Conservation (phyloP, 2,888 invertebrate species). For the Scaptodrosophila latifasciaeformis region DNA sequence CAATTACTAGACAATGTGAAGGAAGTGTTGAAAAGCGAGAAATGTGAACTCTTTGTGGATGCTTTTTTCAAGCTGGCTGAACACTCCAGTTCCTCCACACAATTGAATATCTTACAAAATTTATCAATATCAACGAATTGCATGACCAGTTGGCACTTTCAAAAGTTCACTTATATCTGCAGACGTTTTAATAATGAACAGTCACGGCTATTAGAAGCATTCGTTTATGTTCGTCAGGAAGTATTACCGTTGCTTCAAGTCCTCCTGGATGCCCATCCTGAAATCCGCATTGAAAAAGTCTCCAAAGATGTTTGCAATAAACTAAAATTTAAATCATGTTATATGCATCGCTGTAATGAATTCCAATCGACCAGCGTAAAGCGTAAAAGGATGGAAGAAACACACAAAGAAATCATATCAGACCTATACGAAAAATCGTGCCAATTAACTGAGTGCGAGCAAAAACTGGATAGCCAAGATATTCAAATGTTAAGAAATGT, state of each 20-base stretch:
- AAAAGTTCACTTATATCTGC: conserved; percentile 31
- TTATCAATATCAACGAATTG: background rate
- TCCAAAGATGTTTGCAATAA: no score
- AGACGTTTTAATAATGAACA: no score
- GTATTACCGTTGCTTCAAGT: no score
- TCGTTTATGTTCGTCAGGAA: no score
- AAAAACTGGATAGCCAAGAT: conserved; percentile 19
- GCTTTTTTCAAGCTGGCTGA: conserved; percentile 30
- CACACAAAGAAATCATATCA: conserved; percentile 23
- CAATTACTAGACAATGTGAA: conserved; percentile 5
- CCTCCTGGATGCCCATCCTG: no score
- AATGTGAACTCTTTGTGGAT: conserved; percentile 18
- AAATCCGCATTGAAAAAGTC: no score
- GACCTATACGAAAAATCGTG: conserved; percentile 16
- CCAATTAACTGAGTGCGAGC: conserved; percentile 1
- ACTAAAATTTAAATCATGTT: no score
- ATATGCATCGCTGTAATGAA: conserved; percentile 29
- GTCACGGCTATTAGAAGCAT: no score
- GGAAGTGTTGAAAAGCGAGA: conserved; percentile 9
- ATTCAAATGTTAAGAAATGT: conserved; percentile 9
- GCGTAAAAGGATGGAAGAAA: conserved; percentile 27
- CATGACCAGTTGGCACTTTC: conserved; percentile 32
- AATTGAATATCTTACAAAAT: conserved; percentile 27
- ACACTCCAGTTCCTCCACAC: background rate
- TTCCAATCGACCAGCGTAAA: conserved; percentile 19